Evolutionary conservation across 30 jellyfish, hydroid and myxozoan genomes (phyloP).

Genomic region (Turritopsis rubra): DNA sequence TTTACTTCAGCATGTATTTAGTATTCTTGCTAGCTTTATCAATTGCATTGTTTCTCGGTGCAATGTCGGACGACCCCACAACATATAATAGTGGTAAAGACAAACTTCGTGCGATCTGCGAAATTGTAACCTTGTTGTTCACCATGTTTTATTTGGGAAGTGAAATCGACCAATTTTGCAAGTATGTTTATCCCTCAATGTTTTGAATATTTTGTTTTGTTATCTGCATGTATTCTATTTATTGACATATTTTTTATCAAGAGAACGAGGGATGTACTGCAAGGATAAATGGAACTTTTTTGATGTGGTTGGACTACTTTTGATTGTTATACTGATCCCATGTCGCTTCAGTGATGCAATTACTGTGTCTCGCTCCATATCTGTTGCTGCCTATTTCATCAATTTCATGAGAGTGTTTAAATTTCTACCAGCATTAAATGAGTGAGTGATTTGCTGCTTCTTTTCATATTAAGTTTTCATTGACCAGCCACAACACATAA

Average conservation of each 20-base stretch:
- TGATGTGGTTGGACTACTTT: slow-evolving; percentile 50
- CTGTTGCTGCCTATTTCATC: slow-evolving; percentile 61
- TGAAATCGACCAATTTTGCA: slow-evolving; percentile 58
- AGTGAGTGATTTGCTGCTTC: no score
- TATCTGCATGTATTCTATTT: neutral
- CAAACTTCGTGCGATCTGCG: slow-evolving; percentile 49
- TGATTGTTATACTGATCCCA: slow-evolving; percentile 46
- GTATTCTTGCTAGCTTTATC: slow-evolving; percentile 47
- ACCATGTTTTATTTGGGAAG: slow-evolving; percentile 37
- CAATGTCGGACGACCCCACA: slow-evolving; percentile 40
- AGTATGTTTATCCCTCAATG: slow-evolving; percentile 26
- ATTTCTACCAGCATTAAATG: slow-evolving; percentile 57
- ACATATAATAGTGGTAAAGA: slow-evolving; percentile 35
- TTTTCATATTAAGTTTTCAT: no score
- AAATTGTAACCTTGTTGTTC: slow-evolving; percentile 34
- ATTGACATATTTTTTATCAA: neutral
- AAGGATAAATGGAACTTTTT: slow-evolving; percentile 35
- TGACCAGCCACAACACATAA: no score
- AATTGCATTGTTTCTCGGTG: slow-evolving; percentile 61
- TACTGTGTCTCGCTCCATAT: slow-evolving; percentile 25
- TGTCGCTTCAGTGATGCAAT: slow-evolving; percentile 13
- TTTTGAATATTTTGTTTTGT: neutral
- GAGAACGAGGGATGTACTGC: slow-evolving; percentile 42
- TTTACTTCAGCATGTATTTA: slow-evolving; percentile 30
- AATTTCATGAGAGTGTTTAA: slow-evolving; percentile 67